phyloP scores from a whole-genome alignment of 2,113 vertebrate species.

The Atrichornis clamosus region DNA sequence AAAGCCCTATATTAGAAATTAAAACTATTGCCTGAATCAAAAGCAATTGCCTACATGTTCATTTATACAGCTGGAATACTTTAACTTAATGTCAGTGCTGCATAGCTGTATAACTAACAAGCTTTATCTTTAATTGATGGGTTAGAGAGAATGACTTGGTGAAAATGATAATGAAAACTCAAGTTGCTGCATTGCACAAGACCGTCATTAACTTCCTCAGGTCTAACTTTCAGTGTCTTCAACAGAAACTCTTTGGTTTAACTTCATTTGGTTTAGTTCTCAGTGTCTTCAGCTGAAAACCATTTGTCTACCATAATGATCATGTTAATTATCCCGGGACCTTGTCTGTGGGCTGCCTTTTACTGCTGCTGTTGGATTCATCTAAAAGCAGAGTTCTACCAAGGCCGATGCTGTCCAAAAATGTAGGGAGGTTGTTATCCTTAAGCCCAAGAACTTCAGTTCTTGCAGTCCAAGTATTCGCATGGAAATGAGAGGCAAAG shows the following conservation, averaged over 20 bases:
- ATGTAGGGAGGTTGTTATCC: not conserved
- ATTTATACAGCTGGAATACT: slow-evolving; percentile 49
- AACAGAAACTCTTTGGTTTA: not conserved
- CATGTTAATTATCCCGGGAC: not conserved
- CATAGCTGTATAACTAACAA: not conserved
- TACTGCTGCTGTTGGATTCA: not conserved
- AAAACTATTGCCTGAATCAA: slow-evolving; percentile 29
- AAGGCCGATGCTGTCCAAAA: not conserved
- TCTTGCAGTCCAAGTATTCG: not conserved
- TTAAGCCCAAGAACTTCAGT: not conserved
- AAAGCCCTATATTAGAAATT: slow-evolving; percentile 17
- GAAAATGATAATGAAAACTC: not conserved
- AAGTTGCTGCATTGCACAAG: not conserved
- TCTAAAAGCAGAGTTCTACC: not conserved
- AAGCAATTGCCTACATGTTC: slow-evolving; percentile 20
- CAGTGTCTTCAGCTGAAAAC: not conserved
- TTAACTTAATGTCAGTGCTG: not conserved
- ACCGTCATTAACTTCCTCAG: not conserved
- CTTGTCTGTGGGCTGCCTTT: not conserved
- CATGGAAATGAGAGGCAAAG: not conserved
- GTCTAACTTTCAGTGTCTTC: not conserved
- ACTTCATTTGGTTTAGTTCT: not conserved
- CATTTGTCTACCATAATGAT: not conserved
- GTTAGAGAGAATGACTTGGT: not conserved
- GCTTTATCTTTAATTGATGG: not conserved